Evolutionary conservation across 2,113 vertebrate genomes (phyloP).

Genomic region (Phalacrocorax aristotelis): DNA sequence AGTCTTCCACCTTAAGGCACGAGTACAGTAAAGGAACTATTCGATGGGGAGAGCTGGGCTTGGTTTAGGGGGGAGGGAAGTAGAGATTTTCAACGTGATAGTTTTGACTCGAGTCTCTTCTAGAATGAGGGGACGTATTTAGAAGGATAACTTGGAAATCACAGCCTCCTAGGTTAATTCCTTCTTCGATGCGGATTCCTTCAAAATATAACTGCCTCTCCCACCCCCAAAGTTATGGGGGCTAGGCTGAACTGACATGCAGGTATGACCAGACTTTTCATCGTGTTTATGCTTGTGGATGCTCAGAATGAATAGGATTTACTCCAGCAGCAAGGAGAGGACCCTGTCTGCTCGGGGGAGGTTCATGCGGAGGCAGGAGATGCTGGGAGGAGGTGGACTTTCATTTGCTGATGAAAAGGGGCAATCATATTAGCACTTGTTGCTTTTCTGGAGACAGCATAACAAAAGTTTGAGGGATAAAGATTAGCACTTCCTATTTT

Average conservation of each 20-base stretch:
- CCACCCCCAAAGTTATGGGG: too few relatives aligned
- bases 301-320: not conserved
- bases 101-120: not conserved
- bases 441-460: not conserved
- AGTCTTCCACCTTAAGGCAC: too few relatives aligned
- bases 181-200: not conserved
- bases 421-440: not conserved
- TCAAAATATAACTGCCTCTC: not conserved
- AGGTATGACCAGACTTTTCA: not conserved
- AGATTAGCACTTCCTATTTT: not conserved
- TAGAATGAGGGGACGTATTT: not conserved
- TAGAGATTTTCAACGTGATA: not conserved
- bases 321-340: not conserved
- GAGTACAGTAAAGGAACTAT: accelerated
- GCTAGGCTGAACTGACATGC: not conserved
- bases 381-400: not conserved
- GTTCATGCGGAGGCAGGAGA: not conserved
- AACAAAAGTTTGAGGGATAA: not conserved
- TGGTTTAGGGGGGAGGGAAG: not conserved
- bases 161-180: not conserved
- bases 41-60: not conserved
- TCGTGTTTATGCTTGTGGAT: not conserved
- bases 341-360: not conserved
- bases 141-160: not conserved
- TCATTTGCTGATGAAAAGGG: not conserved